Conservation (phyloP, 2,113 vertebrate genomes). For the Salminus brasiliensis region DNA sequence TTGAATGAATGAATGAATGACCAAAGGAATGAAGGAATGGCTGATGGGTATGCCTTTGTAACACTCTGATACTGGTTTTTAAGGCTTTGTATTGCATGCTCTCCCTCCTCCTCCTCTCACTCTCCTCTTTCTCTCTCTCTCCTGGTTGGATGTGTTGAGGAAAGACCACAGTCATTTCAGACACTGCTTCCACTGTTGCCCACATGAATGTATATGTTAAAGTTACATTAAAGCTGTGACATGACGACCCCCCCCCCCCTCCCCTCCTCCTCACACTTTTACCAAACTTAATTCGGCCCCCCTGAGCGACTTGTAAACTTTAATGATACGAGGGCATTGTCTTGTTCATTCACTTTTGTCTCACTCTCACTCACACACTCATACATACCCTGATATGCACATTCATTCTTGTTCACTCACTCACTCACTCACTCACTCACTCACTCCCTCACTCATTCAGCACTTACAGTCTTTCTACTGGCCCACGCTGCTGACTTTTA, state of each 20-base stretch:
- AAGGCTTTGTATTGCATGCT: conserved; percentile 46
- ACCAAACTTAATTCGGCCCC: conserved; percentile 1
- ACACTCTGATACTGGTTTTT: conserved; percentile 51
- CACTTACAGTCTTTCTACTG: conserved; percentile 63
- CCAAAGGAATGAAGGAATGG: conserved; percentile 21
- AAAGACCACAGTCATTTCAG: conserved; percentile 39
- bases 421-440: conserved; percentile 53
- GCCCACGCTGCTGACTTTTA: conserved; percentile 45
- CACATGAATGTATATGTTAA: conserved; percentile 42
- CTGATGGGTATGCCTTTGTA: conserved; percentile 46
- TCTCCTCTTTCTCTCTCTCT: conserved; percentile 34
- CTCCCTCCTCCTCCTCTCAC: conserved; percentile 26
- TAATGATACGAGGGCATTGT: conserved; percentile 21
- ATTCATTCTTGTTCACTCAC: not conserved
- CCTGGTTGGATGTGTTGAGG: conserved; percentile 13
- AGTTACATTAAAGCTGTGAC: conserved; percentile 35
- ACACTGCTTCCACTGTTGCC: conserved; percentile 40
- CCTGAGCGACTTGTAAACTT: conserved; percentile 23
- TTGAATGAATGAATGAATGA: conserved; percentile 45
- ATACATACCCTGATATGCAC: not conserved
- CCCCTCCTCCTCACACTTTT: too few relatives aligned
- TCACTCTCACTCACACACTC: not conserved
- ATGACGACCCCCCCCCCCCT: not conserved
- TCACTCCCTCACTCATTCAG: conserved; percentile 58
- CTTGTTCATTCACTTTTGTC: not conserved